Percentiles rank a stretch among this genome's conserved stretches.
Conservation (phyloP, 2,888 invertebrate genomes). For the Mythimna loreyi region DNA sequence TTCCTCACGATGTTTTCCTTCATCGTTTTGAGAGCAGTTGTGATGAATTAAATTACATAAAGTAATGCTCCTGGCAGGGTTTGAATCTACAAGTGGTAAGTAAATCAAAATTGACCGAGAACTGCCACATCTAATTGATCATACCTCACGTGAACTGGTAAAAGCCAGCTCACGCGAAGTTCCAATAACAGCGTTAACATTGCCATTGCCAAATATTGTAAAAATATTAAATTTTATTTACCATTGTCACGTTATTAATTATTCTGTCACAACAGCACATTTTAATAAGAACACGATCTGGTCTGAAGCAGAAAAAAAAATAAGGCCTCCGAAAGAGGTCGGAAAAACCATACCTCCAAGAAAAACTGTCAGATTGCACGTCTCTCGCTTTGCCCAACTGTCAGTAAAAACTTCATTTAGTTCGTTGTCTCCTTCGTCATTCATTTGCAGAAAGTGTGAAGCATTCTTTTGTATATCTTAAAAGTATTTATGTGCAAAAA, state of each 20-base stretch:
- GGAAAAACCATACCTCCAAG: constrained; percentile 32
- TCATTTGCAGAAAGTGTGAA: constrained; percentile 53
- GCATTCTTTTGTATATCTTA: constrained; percentile 33
- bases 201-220: no score
- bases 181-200: no score
- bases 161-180: no score
- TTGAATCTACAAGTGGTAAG: no score
- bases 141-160: no score
- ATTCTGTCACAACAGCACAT: neutral
- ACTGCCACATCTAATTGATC: no score
- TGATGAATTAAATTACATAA: no score
- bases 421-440: constrained; percentile 12
- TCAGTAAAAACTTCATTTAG: constrained; percentile 53
- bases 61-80: no score
- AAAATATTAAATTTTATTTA: no score
- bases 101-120: no score
- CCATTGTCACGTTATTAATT: neutral
- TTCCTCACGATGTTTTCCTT: no score
- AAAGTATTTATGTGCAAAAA: constrained; percentile 47
- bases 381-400: constrained; percentile 12
- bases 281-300: constrained; percentile 33
- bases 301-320: constrained; percentile 8
- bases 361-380: constrained; percentile 48
- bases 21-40: no score
- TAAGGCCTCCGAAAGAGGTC: neutral